A percentile compares a stretch with the other conserved stretches of the same genome.
Conservation (phyloP, 2,113 vertebrate genomes). For the Columba janthina region DNA sequence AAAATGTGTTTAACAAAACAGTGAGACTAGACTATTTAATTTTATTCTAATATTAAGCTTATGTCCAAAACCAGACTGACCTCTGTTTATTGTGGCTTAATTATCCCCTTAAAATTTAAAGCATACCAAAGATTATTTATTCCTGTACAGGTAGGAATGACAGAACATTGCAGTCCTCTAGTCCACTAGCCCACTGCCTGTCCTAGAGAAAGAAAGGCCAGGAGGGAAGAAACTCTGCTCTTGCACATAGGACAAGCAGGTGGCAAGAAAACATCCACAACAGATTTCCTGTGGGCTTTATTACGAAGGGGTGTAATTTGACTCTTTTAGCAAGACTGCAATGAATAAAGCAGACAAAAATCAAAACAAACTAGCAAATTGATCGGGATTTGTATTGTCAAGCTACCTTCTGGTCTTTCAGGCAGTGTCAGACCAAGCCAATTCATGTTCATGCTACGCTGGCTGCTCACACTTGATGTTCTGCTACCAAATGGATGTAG, state of each 20-base stretch:
- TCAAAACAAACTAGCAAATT: background rate
- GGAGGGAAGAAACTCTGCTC: background rate
- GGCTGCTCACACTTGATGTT: conserved; percentile 95
- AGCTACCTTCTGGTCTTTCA: conserved; percentile 93
- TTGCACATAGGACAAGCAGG: background rate
- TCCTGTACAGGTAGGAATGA: background rate
- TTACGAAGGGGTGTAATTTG: background rate
- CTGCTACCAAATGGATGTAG: conserved; percentile 93
- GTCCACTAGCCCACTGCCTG: background rate
- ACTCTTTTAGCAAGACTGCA: background rate
- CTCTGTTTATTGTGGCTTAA: background rate
- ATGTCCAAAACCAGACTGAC: background rate
- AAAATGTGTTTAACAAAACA: background rate
- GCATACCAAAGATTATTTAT: background rate
- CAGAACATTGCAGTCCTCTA: background rate
- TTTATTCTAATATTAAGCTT: background rate
- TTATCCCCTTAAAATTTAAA: background rate
- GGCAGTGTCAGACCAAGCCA: conserved; percentile 90
- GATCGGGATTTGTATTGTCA: conserved; percentile 1
- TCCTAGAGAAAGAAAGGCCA: background rate
- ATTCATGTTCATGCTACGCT: conserved; percentile 90
- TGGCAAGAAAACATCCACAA: background rate
- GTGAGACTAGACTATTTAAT: background rate
- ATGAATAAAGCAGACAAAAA: background rate
- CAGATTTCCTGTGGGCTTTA: background rate